Conservation (phyloP, 2,113 vertebrate genomes). For the Passer domesticus region DNA sequence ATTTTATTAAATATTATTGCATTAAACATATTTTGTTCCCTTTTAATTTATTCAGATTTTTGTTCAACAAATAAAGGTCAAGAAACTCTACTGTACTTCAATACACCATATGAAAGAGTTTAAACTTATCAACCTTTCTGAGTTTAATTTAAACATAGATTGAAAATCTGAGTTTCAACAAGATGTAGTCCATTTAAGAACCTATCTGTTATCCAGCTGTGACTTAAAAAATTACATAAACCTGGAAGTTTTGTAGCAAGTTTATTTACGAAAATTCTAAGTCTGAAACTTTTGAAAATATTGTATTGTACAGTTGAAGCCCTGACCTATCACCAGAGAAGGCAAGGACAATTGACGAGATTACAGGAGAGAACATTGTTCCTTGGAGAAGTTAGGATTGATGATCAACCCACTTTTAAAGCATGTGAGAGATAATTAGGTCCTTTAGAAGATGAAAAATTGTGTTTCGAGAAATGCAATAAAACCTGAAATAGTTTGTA, state of each 20-base stretch:
- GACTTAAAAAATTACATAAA: not conserved
- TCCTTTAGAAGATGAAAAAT: not conserved
- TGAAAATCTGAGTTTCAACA: not conserved
- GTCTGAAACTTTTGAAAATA: not conserved
- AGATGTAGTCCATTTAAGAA: not conserved
- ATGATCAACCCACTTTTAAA: not conserved
- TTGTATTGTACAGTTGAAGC: not conserved
- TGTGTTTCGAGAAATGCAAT: not conserved
- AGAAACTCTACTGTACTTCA: not conserved
- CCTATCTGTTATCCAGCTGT: not conserved
- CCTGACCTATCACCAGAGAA: not conserved
- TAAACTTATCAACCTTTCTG: not conserved
- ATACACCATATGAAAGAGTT: not conserved
- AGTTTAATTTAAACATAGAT: not conserved
- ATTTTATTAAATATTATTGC: not conserved
- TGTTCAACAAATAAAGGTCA: not conserved
- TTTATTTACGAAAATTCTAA: not conserved
- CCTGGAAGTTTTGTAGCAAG: not conserved
- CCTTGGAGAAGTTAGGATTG: not conserved
- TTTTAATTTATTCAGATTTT: not conserved
- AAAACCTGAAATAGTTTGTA: not conserved
- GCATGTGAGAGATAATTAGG: not conserved
- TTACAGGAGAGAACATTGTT: not conserved
- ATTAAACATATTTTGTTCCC: not conserved
- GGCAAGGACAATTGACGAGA: not conserved